phyloP scores from a whole-genome alignment of 2,888 invertebrate species.

The Microchrysa polita region DNA sequence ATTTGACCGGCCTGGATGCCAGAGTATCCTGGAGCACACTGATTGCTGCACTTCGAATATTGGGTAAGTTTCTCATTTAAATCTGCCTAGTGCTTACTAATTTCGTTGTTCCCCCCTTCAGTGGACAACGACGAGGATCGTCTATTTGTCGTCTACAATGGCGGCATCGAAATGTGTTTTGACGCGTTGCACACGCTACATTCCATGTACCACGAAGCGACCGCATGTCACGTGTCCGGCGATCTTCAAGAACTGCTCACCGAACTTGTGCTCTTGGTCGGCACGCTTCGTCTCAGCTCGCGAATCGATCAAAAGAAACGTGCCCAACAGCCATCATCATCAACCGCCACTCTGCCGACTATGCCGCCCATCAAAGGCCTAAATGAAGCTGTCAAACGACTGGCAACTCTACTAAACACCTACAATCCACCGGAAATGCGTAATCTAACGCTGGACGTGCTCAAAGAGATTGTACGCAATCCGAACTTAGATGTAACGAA shows the following conservation, averaged over 20 bases:
- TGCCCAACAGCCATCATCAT: constrained; percentile 54
- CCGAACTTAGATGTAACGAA: constrained; percentile 68
- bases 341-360: constrained; percentile 47
- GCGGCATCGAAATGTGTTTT: constrained; percentile 76
- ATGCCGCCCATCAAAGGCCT: constrained; percentile 77
- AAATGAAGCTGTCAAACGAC: constrained; percentile 85
- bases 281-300: constrained; percentile 74
- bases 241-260: constrained; percentile 87
- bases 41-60: constrained; percentile 86
- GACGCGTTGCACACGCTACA: constrained; percentile 90
- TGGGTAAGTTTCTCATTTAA: constrained; percentile 62
- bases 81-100: neutral
- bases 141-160: constrained; percentile 88
- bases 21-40: constrained; percentile 94
- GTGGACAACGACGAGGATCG: constrained; percentile 91
- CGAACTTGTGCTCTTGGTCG: constrained; percentile 77
- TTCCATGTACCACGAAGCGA: constrained; percentile 93
- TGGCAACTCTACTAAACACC: constrained; percentile 87
- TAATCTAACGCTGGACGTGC: constrained; percentile 77
- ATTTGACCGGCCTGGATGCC: constrained; percentile 88
- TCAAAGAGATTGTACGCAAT: constrained; percentile 63
- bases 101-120: constrained; percentile 46
- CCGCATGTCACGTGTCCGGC: constrained; percentile 84
- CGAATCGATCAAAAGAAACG: constrained; percentile 61
- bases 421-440: constrained; percentile 88